A percentile compares a stretch with the other conserved stretches of the same genome.
These are phyloP conservation scores for Passer domesticus DNA, from an alignment of 2,113 vertebrate genomes.

Conservation along the genomic window DNA sequence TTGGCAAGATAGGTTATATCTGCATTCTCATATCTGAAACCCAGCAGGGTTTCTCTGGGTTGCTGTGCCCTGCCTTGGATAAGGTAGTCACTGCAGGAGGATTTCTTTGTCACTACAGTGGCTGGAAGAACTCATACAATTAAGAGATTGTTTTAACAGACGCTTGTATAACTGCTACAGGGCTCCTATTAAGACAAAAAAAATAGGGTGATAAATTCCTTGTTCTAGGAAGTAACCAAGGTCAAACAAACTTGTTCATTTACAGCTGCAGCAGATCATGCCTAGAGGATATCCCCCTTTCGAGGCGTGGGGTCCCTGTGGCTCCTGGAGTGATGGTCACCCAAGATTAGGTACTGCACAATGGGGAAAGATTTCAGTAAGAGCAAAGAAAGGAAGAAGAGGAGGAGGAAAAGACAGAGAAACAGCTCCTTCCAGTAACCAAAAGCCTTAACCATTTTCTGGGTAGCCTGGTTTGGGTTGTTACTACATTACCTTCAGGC, in stretches of 20 bases:
- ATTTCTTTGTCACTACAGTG: neutral
- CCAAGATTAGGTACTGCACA: neutral
- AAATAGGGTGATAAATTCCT: neutral
- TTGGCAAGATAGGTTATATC: neutral
- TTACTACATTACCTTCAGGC: neutral
- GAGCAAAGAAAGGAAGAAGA: neutral
- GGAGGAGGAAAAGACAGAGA: neutral
- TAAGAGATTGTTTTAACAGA: conserved; percentile 5
- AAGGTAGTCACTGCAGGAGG: neutral
- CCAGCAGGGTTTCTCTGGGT: neutral
- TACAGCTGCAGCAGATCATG: neutral
- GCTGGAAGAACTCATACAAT: neutral
- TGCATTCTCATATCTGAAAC: neutral
- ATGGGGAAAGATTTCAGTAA: neutral
- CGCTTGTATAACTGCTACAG: neutral
- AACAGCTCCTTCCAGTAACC: neutral
- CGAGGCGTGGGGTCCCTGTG: accelerated
- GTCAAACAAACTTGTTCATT: neutral
- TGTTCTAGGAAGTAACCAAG: neutral
- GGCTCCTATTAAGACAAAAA: neutral
- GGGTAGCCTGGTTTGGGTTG: neutral
- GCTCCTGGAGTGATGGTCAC: neutral
- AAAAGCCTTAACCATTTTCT: neutral
- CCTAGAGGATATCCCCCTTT: neutral
- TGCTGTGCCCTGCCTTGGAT: neutral